phyloP scores from a whole-genome alignment of 2,888 invertebrate species.

The Beris chalybata region DNA sequence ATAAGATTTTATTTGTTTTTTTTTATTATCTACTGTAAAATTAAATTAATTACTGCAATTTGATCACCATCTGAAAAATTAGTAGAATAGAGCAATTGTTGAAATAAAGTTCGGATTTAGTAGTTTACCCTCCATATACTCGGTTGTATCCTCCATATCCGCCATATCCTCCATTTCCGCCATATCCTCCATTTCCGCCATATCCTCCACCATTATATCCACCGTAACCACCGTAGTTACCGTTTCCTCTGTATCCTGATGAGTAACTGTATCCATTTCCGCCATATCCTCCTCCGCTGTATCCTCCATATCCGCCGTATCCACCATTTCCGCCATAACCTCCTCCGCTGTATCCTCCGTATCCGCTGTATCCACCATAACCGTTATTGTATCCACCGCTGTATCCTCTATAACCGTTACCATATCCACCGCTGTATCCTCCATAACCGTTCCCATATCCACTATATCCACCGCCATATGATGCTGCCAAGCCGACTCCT shows the following conservation, averaged over 20 bases:
- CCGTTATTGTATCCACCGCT: slow-evolving; percentile 7
- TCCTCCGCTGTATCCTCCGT: background rate
- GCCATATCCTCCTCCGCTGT: background rate
- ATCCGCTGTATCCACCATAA: background rate
- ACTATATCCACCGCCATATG: background rate
- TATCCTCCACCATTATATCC: too few species aligned
- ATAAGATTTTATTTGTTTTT: too few species aligned
- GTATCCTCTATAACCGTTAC: slow-evolving; percentile 8
- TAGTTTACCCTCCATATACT: too few species aligned
- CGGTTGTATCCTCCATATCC: background rate
- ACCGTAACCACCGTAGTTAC: background rate
- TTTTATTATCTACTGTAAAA: too few species aligned
- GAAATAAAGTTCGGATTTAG: too few species aligned
- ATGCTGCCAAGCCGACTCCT: slow-evolving; percentile 2
- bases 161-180: background rate
- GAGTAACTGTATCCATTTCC: background rate
- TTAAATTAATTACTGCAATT: too few species aligned
- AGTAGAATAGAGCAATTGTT: too few species aligned
- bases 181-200: slow-evolving; percentile 1
- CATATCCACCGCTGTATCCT: slow-evolving; percentile 14
- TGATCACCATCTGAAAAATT: too few species aligned
- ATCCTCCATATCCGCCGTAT: background rate
- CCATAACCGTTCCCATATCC: slow-evolving; percentile 13
- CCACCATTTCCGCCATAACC: slow-evolving; percentile 14
- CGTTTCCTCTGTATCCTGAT: background rate